Evolutionary conservation across 2,113 vertebrate species (phyloP).

Genomic region (Notechis scutatus): DNA sequence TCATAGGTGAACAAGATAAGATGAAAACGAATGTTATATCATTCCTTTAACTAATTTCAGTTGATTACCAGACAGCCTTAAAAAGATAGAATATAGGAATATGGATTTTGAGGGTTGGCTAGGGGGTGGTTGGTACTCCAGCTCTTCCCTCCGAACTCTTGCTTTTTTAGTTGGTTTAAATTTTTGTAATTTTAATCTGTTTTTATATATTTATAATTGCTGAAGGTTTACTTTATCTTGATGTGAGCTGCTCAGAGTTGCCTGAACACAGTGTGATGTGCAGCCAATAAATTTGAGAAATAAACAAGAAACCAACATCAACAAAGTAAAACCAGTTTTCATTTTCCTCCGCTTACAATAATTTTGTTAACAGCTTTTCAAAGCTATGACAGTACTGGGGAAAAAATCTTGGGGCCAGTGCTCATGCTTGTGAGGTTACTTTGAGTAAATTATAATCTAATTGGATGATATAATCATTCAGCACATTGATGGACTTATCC

Average conservation of each 20-base stretch:
- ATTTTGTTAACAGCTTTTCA: not conserved
- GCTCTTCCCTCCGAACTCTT: not conserved
- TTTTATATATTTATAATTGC: not conserved
- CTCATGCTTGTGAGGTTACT: not conserved
- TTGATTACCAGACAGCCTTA: not conserved
- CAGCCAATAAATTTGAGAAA: not conserved
- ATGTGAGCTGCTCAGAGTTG: not conserved
- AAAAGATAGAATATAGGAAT: not conserved
- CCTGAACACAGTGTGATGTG: not conserved
- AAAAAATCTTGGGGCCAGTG: not conserved
- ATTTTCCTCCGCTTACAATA: not conserved
- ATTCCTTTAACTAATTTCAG: not conserved
- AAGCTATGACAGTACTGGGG: not conserved
- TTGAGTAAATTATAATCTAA: not conserved
- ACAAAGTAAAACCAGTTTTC: not conserved
- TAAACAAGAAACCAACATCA: not conserved
- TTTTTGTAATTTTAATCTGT: not conserved
- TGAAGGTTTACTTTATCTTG: not conserved
- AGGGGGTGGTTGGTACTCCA: not conserved
- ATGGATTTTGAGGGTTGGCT: not conserved
- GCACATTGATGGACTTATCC: not conserved
- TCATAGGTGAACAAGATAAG: not conserved
- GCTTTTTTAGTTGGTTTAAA: not conserved
- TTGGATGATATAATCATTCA: not conserved
- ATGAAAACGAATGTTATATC: not conserved